phyloP scores from a whole-genome alignment of 2,888 invertebrate species.

The Saturnia japonica region DNA sequence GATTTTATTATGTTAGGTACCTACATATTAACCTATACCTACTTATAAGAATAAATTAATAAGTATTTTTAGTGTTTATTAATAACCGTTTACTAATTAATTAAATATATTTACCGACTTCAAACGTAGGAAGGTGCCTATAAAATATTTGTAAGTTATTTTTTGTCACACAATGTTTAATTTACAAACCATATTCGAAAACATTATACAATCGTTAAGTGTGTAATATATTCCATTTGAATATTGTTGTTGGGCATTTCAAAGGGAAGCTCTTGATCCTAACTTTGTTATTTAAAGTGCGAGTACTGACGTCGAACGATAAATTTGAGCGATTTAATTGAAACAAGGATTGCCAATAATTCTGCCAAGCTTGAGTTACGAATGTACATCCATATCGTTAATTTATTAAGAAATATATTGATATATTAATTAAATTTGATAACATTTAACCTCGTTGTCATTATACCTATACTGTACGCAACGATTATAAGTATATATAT shows the following conservation, averaged over 20 bases:
- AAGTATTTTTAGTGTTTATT: too few species aligned
- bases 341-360: conserved; percentile 46
- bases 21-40: too few species aligned
- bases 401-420: conserved; percentile 39
- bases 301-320: conserved; percentile 38
- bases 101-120: background rate
- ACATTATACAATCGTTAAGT: conserved; percentile 5
- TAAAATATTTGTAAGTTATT: background rate
- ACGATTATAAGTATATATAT: background rate
- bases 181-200: background rate
- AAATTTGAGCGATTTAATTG: conserved; percentile 57
- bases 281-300: conserved; percentile 40
- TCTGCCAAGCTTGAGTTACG: conserved; percentile 49
- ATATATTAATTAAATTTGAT: conserved; percentile 34
- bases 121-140: background rate
- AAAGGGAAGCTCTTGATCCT: conserved; percentile 54
- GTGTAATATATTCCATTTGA: conserved; percentile 6
- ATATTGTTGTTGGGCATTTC: conserved; percentile 25
- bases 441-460: conserved; percentile 24
- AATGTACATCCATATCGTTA: conserved; percentile 38
- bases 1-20: too few species aligned
- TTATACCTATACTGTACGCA: background rate
- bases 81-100: background rate
- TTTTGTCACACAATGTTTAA: background rate
- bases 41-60: too few species aligned